Conservation (phyloP, 2,888 invertebrate genomes). For the Chironomus tentans region DNA sequence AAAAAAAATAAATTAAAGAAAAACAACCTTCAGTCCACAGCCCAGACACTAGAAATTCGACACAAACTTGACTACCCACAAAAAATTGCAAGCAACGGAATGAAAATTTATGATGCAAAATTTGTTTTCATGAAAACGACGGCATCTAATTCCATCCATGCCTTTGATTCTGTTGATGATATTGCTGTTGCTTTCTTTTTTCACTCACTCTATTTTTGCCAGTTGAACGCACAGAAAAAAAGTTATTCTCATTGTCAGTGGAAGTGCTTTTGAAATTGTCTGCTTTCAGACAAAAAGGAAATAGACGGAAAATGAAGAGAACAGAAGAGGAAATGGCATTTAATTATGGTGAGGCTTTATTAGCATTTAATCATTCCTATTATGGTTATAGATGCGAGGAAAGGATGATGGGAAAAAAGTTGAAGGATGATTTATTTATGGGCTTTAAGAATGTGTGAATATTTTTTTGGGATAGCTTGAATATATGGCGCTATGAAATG, state of each 20-base stretch:
- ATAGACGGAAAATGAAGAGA: background rate
- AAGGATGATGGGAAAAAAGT: too few relatives aligned
- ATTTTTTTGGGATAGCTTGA: too few relatives aligned
- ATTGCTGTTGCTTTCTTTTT: background rate
- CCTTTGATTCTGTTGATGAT: background rate
- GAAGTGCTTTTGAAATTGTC: background rate
- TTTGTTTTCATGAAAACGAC: conserved; percentile 22
- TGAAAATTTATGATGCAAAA: conserved; percentile 22
- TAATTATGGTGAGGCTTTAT: background rate
- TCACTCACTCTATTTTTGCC: background rate
- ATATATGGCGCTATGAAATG: too few relatives aligned
- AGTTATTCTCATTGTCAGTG: background rate
- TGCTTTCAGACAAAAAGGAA: background rate
- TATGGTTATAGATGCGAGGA: too few relatives aligned
- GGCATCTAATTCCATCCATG: conserved; percentile 1
- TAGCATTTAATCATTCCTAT: background rate
- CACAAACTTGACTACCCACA: too few relatives aligned
- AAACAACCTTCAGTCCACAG: too few relatives aligned
- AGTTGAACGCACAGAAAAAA: background rate
- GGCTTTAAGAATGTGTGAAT: too few relatives aligned
- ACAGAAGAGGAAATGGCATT: background rate
- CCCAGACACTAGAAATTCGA: too few relatives aligned
- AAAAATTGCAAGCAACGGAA: background rate
- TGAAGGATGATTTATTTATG: too few relatives aligned
- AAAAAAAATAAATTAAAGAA: too few relatives aligned